Evolutionary conservation across 2,797 vertebrate genomes (phyloP), one percentile per base, ranked within the genome.

Genomic region (Lepus townsendii): DNA sequence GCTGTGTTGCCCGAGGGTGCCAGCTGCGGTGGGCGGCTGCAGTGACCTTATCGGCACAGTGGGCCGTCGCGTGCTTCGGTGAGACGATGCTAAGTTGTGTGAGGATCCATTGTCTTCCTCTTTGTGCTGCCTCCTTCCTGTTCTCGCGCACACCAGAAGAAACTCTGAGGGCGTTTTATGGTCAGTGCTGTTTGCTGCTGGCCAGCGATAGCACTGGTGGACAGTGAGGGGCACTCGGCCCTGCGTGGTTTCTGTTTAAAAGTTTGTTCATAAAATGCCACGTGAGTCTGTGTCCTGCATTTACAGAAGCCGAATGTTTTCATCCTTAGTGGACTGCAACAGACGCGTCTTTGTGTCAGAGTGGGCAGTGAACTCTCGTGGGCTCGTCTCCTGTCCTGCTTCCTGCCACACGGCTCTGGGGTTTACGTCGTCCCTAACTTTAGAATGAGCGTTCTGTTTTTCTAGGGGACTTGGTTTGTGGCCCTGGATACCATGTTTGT

Each of bases 321-420:
- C 14, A 5, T 76, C 17, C 73, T 94, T 69, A 83, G 93, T 85
- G 69, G 65, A 80, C 71, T 94, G 72, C 77, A 88, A 52, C 10
- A 77, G 75, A 42, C 19, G 0, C 14, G 24, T 66, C 24, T 27
- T 89, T 83, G 27, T 32, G 10, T 88, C 82, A 66, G 13, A 50
- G 6, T 35, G 1, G 16, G 54, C 4, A 3, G 19, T 86, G 60
- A 86, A 35, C 63, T 47, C 66, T 89, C 30, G 47, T 42, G 66
- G 52, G 35, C 10, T 69, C 19, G 52, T 85, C 24, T 60, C 2
- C 63, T 22, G 71, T 1, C 13, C n/a, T 69, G 2, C 5, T 68
- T 80, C 84, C 26, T 2, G 11, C 27, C 16, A 62, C 14, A 1
- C 35, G 4, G 72, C 85, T 72, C 32, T 78, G 2, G 72, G 72